Evolutionary conservation across 2,888 invertebrate species (phyloP), one percentile per base, ranked within the genome.

Genomic region (Heliconius charithonia): DNA sequence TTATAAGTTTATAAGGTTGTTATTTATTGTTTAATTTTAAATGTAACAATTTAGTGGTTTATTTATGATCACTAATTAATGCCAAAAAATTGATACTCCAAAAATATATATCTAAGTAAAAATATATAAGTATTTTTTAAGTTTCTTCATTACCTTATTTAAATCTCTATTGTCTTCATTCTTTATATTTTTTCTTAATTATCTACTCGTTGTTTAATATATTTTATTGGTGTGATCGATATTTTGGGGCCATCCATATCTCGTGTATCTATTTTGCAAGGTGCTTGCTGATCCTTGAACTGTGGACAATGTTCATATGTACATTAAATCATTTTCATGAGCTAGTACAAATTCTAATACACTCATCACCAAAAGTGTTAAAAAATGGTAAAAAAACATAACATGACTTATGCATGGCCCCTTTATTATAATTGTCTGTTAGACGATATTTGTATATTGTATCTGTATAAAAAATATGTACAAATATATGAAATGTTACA

Each of bases 401-500:
- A 32, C 9, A 9, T 32, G 32, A 32, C 32, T 32, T 32, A 37
- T 37, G 37, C 10, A 2, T 37, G 37, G 37, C 10, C 37, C 37
- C 37, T 32, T 73, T 72, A 77, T 80, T 81, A 79, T 81, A 80
- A 65, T 73, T 79, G 69, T 82, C 65, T 77, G 79, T 77, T 81
- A 83, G 79, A 59, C 77, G 75, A 76, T 75, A 69, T 76, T 75
- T 76, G 79, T 78, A 78, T 77, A 76, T 78, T 80, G 32, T 80
- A 63, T 79, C 77, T 74, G 72, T 75, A 87, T 85, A 85, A 85
- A 86, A 85, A 87, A 85, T 85, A 86, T 85, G 83, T 84, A 87
- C 84, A 91, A 89, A 89, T 92, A 92, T 92, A 93, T 80, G 89
- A 90, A 86, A 91, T 91, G 93, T 93, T 93, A 92, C 88, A 81